Conservation (phyloP, 2,113 vertebrate species). For the Misgurnus anguillicaudatus region DNA sequence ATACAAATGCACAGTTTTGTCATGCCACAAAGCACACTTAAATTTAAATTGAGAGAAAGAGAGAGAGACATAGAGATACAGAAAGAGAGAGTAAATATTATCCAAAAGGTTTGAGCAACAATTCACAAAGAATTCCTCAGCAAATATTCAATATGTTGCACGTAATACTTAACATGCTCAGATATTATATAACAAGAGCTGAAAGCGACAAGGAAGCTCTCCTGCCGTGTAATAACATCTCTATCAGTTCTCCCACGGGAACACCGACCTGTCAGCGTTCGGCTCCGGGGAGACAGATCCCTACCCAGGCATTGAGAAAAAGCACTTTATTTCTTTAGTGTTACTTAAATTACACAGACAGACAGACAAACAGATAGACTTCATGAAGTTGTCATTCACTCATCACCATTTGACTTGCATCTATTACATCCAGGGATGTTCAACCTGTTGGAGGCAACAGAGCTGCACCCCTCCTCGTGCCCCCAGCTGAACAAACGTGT, state of each 20-base stretch:
- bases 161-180: background rate
- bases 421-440: background rate
- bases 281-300: slow-evolving; percentile 59
- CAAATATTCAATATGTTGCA: background rate
- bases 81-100: background rate
- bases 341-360: slow-evolving; percentile 62
- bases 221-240: slow-evolving; percentile 68
- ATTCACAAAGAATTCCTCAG: background rate
- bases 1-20: too few species aligned
- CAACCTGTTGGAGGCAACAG: slow-evolving; percentile 55
- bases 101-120: background rate
- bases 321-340: slow-evolving; percentile 70
- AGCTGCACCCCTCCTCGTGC: slow-evolving; percentile 75
- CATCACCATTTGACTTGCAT: too few species aligned
- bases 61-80: background rate
- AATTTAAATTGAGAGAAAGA: background rate
- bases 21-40: background rate
- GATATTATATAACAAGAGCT: slow-evolving; percentile 64
- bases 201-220: slow-evolving; percentile 55
- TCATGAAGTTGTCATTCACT: too few species aligned
- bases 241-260: slow-evolving; percentile 70
- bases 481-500: slow-evolving; percentile 72
- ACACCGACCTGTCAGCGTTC: slow-evolving; percentile 60
- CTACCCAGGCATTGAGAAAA: slow-evolving; percentile 61
- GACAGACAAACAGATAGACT: background rate